phyloP scores from a whole-genome alignment of 2,113 vertebrate genomes.

The Atherinomorus stipes region DNA sequence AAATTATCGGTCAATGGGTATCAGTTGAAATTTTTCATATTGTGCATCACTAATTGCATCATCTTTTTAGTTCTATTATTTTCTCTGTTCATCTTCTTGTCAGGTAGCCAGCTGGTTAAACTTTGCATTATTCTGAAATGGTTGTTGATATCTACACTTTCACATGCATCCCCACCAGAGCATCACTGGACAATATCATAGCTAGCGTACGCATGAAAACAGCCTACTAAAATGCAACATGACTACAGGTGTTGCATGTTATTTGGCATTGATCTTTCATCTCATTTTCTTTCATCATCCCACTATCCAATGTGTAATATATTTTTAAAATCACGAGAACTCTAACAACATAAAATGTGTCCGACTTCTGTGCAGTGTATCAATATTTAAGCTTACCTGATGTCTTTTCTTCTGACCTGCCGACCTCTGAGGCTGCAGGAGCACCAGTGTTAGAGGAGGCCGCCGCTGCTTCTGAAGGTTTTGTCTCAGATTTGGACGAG shows the following conservation, averaged over 20 bases:
- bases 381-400: constrained; percentile 78
- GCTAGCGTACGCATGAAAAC: not conserved
- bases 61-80: no score
- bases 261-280: not conserved
- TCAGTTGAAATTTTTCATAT: no score
- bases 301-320: not conserved
- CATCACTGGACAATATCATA: not conserved
- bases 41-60: no score
- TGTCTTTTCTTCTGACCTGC: constrained; percentile 88
- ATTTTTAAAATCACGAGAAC: no score
- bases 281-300: not conserved
- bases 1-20: no score
- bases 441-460: constrained; percentile 2
- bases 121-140: not conserved
- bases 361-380: not conserved
- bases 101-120: not conserved
- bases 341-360: not conserved
- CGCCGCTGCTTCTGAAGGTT: constrained; percentile 71
- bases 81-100: no score
- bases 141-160: not conserved
- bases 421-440: constrained; percentile 72
- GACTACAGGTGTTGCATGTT: not conserved
- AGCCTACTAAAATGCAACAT: not conserved
- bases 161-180: not conserved
- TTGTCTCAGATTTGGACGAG: constrained; percentile 80